Conservation (phyloP, 2,888 invertebrate genomes). For the Agrochola lychnidis region DNA sequence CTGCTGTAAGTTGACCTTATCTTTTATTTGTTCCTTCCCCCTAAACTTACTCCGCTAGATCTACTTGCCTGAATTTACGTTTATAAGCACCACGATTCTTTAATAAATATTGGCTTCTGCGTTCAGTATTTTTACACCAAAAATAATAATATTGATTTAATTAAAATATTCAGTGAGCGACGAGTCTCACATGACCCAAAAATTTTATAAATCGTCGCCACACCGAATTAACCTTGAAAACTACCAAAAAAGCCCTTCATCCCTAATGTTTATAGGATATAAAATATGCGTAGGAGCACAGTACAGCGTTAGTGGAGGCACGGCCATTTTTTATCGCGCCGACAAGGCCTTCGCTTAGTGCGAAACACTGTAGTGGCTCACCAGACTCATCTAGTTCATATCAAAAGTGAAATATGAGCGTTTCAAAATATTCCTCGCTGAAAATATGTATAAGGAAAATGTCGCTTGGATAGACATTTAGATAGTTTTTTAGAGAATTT, state of each 20-base stretch:
- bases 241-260: constrained; percentile 44
- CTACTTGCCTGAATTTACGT: constrained; percentile 10
- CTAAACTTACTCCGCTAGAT: not conserved
- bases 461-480: constrained; percentile 16
- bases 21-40: constrained; percentile 4
- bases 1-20: constrained; percentile 20
- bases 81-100: constrained; percentile 1
- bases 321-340: constrained; percentile 69
- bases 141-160: not conserved
- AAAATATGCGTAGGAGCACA: constrained; percentile 55
- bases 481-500: constrained; percentile 2
- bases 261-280: constrained; percentile 45
- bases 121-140: not conserved
- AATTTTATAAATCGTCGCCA: constrained; percentile 31
- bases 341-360: constrained; percentile 64
- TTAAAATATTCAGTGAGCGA: not conserved
- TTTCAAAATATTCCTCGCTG: constrained; percentile 66
- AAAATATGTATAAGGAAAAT: constrained; percentile 63
- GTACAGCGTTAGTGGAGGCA: constrained; percentile 56
- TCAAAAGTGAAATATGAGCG: constrained; percentile 72
- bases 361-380: constrained; percentile 73
- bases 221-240: constrained; percentile 46
- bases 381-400: constrained; percentile 70
- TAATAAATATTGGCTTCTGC: not conserved
- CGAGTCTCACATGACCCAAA: constrained; percentile 19